These are phyloP conservation scores for Argynnis bischoffii DNA, from an alignment of 2,888 invertebrate genomes.

Conservation along the genomic window DNA sequence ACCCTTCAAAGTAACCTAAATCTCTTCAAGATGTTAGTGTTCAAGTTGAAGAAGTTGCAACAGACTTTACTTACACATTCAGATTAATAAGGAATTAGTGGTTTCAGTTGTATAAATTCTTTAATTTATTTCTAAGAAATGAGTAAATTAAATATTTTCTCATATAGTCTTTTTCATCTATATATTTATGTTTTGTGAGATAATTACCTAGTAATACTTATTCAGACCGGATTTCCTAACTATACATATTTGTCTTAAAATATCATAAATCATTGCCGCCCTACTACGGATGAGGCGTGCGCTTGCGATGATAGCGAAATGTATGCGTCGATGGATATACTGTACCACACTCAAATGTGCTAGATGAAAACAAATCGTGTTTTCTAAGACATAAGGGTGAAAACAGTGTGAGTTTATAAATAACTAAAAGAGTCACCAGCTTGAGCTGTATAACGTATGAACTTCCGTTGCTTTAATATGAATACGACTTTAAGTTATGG, in stretches of 20 bases:
- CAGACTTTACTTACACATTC: too few species aligned
- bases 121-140: too few species aligned
- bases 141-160: too few species aligned
- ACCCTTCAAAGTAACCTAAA: too few species aligned
- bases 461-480: slow-evolving; percentile 9
- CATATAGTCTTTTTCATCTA: too few species aligned
- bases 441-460: slow-evolving; percentile 4
- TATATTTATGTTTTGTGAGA: too few species aligned
- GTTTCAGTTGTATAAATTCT: too few species aligned
- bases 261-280: slow-evolving; percentile 44
- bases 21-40: too few species aligned
- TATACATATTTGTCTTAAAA: slow-evolving; percentile 16
- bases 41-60: too few species aligned
- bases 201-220: slow-evolving; percentile 1
- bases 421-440: slow-evolving; percentile 7
- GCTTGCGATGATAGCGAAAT: slow-evolving; percentile 61
- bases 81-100: too few species aligned
- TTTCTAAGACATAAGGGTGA: neutral
- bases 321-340: slow-evolving; percentile 67
- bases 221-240: slow-evolving; percentile 9
- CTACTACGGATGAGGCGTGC: slow-evolving; percentile 44
- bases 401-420: neutral
- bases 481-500: neutral
- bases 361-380: slow-evolving; percentile 4
- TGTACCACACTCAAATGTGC: slow-evolving; percentile 27